Base-by-base conservation (phyloP, 2,888 invertebrate genomes). In the Drosophila testacea region DNA sequence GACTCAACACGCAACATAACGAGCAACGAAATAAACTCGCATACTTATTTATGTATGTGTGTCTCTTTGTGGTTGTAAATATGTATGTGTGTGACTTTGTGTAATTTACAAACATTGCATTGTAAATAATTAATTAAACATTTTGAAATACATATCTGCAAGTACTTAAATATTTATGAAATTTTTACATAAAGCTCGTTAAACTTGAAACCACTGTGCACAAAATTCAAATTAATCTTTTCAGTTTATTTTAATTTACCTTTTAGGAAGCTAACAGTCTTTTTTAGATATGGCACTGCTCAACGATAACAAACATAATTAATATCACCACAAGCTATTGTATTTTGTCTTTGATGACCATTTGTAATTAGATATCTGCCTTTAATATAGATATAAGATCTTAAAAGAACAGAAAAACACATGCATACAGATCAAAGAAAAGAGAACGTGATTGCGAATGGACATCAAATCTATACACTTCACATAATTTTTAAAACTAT, bases 61-160 rank as follows among this genome's bases (percentile, higher is more conserved):
- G 10, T 41, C 4, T 6, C n/a, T 52, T 10, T 9, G 11, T 13
- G 10, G 7, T 13, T 48, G 10, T 48, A n/a, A 10, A 9, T 41
- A 36, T 57, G 41, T 28, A 39, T 10, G 32, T 50, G 22, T 27
- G n/a, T n/a, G 36, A 42, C 46, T 47, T 62, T 56, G 57, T 55
- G 39, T 64, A 69, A 66, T 72, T 66, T 59, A 54, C 68, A 71
- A 65, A 67, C 57, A 75, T 63, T 46, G 60, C 66, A 69, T 36
- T 72, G 54, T 78, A 69, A 64, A 78, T 75, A 57, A 78, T 72
- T 75, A 72, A 78, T 61, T 61, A 69, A 61, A 54, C 42, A 72
- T 69, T 72, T 51, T 66, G 54, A 63, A 63, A 75, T 69, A 72
- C 75, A 77, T 78, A 71, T 76, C 64, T 62, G 69, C 61, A 55